Conservation (phyloP, 2,888 invertebrate genomes). For the Chalcosyrphus nemorum region DNA sequence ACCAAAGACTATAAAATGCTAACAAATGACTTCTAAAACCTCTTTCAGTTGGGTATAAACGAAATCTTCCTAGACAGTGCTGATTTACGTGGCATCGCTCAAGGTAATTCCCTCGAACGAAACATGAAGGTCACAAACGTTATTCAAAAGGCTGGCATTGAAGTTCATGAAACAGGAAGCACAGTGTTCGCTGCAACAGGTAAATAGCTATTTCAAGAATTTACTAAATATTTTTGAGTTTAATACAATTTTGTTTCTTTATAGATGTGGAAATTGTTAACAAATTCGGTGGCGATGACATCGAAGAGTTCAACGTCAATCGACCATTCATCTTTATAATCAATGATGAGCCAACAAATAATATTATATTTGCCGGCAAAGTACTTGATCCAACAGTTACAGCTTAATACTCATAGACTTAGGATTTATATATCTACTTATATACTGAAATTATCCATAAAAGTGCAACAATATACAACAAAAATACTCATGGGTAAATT, state of each 20-base stretch:
- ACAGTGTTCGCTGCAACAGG: constrained; percentile 87
- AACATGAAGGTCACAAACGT: constrained; percentile 87
- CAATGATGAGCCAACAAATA: constrained; percentile 88
- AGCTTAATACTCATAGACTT: background rate
- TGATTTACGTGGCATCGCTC: constrained; percentile 87
- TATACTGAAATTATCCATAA: background rate
- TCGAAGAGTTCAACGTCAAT: constrained; percentile 86
- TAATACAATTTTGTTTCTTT: constrained; percentile 20
- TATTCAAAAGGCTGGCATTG: constrained; percentile 89
- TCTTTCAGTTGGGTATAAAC: constrained; percentile 86
- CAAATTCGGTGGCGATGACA: constrained; percentile 87
- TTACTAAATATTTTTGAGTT: background rate
- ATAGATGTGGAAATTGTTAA: constrained; percentile 86
- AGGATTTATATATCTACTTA: constrained; percentile 7
- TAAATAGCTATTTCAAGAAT: background rate
- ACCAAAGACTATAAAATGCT: background rate
- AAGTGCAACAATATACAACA: background rate
- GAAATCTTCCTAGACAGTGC: constrained; percentile 88
- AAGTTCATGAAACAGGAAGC: constrained; percentile 90
- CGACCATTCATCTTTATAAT: constrained; percentile 92
- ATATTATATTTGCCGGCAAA: constrained; percentile 89
- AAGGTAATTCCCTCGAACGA: constrained; percentile 83
- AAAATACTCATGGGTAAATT: background rate
- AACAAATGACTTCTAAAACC: constrained; percentile 1
- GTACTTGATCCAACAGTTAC: constrained; percentile 85